Evolutionary conservation across 2,797 vertebrate species (phyloP).

Genomic region (Melanotaenia parkinsoni): DNA sequence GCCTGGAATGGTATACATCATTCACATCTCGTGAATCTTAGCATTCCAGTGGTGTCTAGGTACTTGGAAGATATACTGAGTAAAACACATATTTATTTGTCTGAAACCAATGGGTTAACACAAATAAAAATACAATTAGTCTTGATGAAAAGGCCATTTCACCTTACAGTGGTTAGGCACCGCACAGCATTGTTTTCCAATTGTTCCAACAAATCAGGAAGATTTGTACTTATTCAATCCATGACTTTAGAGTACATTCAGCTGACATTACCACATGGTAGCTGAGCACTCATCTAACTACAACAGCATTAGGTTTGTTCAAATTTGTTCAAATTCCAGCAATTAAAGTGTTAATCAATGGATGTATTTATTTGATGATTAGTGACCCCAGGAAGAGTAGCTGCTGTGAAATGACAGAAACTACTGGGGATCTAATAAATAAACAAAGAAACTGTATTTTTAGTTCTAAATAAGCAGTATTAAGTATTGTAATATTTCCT

Average conservation of each 20-base stretch:
- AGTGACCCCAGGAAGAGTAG: too few relatives aligned
- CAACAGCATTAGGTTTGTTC: not conserved
- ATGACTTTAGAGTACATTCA: not conserved
- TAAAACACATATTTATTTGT: too few relatives aligned
- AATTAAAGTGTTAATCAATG: not conserved
- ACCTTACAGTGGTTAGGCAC: not conserved
- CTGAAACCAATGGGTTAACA: not conserved
- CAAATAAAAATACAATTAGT: not conserved
- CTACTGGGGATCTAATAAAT: too few relatives aligned
- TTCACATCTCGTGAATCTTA: too few relatives aligned
- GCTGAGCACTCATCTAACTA: not conserved
- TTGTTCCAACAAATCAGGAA: not conserved
- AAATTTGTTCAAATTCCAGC: not conserved
- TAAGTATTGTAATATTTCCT: not conserved
- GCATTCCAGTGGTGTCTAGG: too few relatives aligned
- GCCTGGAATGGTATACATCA: too few relatives aligned
- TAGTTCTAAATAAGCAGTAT: too few relatives aligned
- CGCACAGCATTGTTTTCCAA: not conserved
- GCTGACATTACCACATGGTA: not conserved
- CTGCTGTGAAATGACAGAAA: too few relatives aligned
- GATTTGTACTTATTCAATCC: not conserved
- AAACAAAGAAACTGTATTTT: not conserved
- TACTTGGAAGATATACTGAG: too few relatives aligned
- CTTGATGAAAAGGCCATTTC: not conserved
- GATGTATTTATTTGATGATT: too few relatives aligned